A percentile compares a stretch with the other conserved stretches of the same genome.
phyloP scores from a whole-genome alignment of 1,140 invertebrate genomes.

The Chironomus striatipennis region DNA sequence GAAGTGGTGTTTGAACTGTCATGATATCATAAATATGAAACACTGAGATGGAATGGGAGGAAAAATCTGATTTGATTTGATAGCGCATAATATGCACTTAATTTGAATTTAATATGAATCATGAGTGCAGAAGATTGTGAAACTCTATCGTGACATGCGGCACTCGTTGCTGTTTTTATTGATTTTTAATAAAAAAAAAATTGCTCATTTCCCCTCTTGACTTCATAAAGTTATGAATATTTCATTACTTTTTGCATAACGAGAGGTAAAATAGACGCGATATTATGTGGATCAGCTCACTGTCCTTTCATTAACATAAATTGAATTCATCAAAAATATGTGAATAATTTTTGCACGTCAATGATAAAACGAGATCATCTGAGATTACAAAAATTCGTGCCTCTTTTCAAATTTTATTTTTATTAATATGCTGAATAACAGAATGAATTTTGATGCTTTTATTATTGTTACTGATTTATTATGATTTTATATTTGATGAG shows the following conservation, averaged over 20 bases:
- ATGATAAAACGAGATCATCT: background rate
- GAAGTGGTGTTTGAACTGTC: no score
- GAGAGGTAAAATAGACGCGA: background rate
- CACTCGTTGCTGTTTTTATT: background rate
- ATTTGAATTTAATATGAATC: background rate
- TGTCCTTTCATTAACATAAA: slow-evolving; percentile 13
- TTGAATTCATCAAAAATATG: background rate
- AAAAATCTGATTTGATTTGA: background rate
- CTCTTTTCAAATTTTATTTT: no score
- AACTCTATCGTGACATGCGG: background rate
- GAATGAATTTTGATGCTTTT: no score
- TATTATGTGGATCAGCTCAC: background rate
- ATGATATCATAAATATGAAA: background rate
- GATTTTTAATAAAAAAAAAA: slow-evolving; percentile 4
- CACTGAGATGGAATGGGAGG: background rate
- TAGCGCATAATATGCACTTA: background rate
- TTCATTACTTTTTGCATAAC: background rate
- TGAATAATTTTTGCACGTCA: background rate
- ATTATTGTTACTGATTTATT: no score
- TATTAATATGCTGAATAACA: no score
- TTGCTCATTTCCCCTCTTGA: background rate
- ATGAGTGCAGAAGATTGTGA: background rate
- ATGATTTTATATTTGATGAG: no score
- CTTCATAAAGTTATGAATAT: slow-evolving; percentile 14
- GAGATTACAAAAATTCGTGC: background rate